Conservation (phyloP, 2,888 invertebrate species). For the Hypsopygia costalis region DNA sequence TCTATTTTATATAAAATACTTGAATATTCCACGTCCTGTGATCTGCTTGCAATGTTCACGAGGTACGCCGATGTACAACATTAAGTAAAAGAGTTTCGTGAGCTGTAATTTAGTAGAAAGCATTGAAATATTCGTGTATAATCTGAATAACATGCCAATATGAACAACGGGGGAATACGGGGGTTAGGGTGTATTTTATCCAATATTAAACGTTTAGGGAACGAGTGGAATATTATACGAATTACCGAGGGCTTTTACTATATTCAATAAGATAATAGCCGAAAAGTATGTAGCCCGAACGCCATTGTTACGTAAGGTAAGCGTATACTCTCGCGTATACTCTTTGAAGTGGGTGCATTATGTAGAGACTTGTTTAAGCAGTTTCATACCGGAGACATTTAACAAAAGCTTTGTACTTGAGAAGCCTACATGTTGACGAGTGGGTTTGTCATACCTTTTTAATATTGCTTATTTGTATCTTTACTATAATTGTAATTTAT, state of each 20-base stretch:
- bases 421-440: too few relatives aligned
- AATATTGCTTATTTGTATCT: too few relatives aligned
- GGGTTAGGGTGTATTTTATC: conserved; percentile 73
- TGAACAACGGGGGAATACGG: conserved; percentile 77
- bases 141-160: conserved; percentile 80
- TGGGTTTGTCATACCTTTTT: too few relatives aligned
- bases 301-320: conserved; percentile 12
- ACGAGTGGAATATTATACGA: conserved; percentile 70
- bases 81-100: conserved; percentile 74
- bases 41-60: conserved; percentile 27
- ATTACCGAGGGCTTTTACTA: conserved; percentile 66
- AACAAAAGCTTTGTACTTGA: too few relatives aligned
- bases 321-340: conserved; percentile 2
- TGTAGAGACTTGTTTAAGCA: conserved; percentile 3
- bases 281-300: conserved; percentile 38
- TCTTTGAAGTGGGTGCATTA: conserved; percentile 1
- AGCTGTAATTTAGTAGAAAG: conserved; percentile 79
- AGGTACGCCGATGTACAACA: conserved; percentile 49
- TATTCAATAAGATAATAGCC: conserved; percentile 67
- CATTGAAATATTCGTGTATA: conserved; percentile 81
- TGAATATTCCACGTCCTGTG: conserved; percentile 28
- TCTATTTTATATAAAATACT: conserved; percentile 13
- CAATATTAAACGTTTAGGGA: conserved; percentile 77
- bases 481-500: too few relatives aligned
- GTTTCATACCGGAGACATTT: not conserved